Evolutionary conservation across 2,888 invertebrate species (phyloP).

Genomic region (Acrobasis repandana): DNA sequence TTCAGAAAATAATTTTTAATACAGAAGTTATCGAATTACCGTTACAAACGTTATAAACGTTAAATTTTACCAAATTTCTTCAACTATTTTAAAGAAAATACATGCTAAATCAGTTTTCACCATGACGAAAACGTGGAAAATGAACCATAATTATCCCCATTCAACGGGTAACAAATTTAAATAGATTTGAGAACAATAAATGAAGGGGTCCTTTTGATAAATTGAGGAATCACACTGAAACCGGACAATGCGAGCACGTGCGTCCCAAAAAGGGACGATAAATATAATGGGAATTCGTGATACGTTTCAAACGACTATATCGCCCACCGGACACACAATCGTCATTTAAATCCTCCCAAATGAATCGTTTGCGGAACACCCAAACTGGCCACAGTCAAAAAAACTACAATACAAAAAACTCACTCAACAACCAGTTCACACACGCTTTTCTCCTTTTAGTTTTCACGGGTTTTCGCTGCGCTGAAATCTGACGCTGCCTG

Average conservation of each 20-base stretch:
- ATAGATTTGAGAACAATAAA: constrained; percentile 29
- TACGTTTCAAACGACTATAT: constrained; percentile 43
- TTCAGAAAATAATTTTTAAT: too few species aligned
- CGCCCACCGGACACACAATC: constrained; percentile 46
- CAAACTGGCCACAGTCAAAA: constrained; percentile 37
- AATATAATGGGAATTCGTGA: constrained; percentile 43
- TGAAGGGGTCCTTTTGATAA: constrained; percentile 27
- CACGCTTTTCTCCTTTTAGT: constrained; percentile 27
- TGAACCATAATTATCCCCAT: constrained; percentile 4
- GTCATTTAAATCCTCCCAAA: constrained; percentile 56
- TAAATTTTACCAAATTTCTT: too few species aligned
- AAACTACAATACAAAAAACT: constrained; percentile 21
- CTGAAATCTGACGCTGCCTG: constrained; percentile 46
- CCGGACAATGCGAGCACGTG: constrained; percentile 26
- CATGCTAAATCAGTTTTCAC: not conserved
- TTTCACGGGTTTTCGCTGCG: constrained; percentile 33
- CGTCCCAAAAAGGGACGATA: constrained; percentile 33
- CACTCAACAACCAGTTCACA: constrained; percentile 33
- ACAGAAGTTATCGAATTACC: too few species aligned
- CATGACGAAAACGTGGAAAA: not conserved
- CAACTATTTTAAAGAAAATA: too few species aligned
- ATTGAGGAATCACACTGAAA: constrained; percentile 27
- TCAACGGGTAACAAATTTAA: constrained; percentile 21
- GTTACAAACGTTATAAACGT: too few species aligned
- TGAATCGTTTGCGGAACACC: constrained; percentile 45